Base-by-base conservation (phyloP, 2,113 vertebrate genomes). In the Dicerorhinus sumatrensis region DNA sequence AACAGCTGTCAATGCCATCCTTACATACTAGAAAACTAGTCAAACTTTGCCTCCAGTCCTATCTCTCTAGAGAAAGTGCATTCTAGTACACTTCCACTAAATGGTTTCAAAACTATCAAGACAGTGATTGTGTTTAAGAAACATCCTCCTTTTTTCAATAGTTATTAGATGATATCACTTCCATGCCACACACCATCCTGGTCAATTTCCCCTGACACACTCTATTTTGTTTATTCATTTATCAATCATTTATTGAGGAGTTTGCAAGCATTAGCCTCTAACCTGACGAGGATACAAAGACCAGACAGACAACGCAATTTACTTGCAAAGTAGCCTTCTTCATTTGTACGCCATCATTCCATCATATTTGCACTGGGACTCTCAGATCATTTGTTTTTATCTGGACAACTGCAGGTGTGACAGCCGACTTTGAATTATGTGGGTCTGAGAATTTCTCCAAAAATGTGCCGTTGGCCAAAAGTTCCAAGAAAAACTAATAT, bases 401-500 rank as follows among this genome's bases (percentile, higher is more conserved):
- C 89, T 84, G 60, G 62, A 88, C 91, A 88, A n/a, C 42, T 72
- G 70, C 72, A 93, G 70, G 20, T 88, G 29, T 62, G 95, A 86
- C 87, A 27, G 89, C 69, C 95, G 81, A 91, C 8, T 87, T 20
- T 84, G 60, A 98, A 81, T 96, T 82, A 82, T 70, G 70, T 82
- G 72, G 76, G 10, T 95, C 92, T 97, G 60, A 95, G 76, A 84
- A 95, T 94, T 92, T 93, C 92, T 96, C 75, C 89, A 82, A 82
- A 97, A 96, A 92, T 0, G 8, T 90, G 46, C 67, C 73, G n/a
- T n/a, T 94, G 90, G 77, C 51, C 76, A 14, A 36, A 77, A 92
- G 94, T 70, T 97, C 90, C 97, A 97, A 97, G 87, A 85, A 95
- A 96, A 98, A 97, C 80, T 94, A 96, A 88, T 96, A 88, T 92